Conservation (phyloP, 2,113 vertebrate species). For the Labeo rohita region DNA sequence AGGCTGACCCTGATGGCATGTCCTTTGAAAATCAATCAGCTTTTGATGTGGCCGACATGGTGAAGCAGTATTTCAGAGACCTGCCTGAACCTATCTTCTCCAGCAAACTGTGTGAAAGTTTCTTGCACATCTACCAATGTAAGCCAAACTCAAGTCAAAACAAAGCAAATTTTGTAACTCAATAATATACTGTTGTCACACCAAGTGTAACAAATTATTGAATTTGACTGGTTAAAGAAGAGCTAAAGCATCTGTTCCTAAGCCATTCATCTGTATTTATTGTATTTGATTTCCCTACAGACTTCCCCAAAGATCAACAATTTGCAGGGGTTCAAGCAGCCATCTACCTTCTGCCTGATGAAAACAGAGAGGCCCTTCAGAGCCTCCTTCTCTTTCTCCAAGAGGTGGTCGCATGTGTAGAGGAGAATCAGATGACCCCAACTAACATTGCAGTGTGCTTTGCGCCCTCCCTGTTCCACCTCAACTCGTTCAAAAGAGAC, state of each 20-base stretch:
- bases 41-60: conserved; percentile 89
- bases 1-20: conserved; percentile 73
- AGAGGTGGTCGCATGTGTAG: conserved; percentile 82
- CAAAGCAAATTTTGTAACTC: not conserved
- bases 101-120: conserved; percentile 83
- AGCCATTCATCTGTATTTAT: not conserved
- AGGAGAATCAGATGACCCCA: conserved; percentile 90
- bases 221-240: not conserved
- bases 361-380: conserved; percentile 84
- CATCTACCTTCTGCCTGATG: conserved; percentile 85
- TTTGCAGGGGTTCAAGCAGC: conserved; percentile 82
- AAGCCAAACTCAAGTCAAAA: conserved; percentile 53
- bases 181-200: too few relatives aligned
- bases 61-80: conserved; percentile 92
- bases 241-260: not conserved
- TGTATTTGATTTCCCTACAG: conserved; percentile 62
- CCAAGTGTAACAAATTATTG: not conserved
- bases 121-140: conserved; percentile 92
- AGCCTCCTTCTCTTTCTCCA: conserved; percentile 83
- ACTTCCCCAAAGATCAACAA: conserved; percentile 85
- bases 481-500: conserved; percentile 80
- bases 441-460: conserved; percentile 89
- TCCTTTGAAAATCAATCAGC: conserved; percentile 84
- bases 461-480: conserved; percentile 88
- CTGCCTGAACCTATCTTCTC: conserved; percentile 87